Evolutionary conservation across 2,888 invertebrate genomes (phyloP), one percentile per base, ranked within the genome.

Genomic region (Linnaemya tessellans): DNA sequence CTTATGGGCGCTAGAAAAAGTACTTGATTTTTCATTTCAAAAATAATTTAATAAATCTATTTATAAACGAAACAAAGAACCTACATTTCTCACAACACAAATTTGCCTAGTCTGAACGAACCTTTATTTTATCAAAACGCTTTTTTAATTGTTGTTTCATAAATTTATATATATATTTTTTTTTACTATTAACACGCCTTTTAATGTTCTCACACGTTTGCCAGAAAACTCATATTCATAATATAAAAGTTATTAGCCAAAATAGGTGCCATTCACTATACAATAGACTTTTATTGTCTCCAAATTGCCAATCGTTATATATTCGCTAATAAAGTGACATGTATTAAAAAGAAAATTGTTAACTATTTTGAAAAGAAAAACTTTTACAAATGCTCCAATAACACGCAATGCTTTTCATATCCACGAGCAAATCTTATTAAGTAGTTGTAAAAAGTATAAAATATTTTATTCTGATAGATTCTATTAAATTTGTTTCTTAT

Each of bases 231-330:
- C n/a, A 35, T 46, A 58, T 60, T 49, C 18, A 51, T 51, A n/a
- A n/a, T n/a, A 43, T 64, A 7, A 38, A 13, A 79, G 3, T 51
- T 62, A 79, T 67, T 73, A 46, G 11, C 38, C 10, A 49, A 18
- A 73, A 49, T 58, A 58, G 43, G 49, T 67, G 46, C 49, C 67
- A 68, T 49, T 30, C 30, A 43, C 2, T 10, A 38, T 60, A 38
- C 83, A 73, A 84, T 84, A 73, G 35, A 84, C 68, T 79, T 84
- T 46, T 79, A 84, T 79, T 79, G 83, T 43, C 54, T 71, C 38
- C 35, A 58, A 78, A 77, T 73, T 83, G 78, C 18, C 78, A 78
- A 67, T 43, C 25, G 49, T 58, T 73, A 54, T 46, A 22, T 25
- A 56, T 54, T 54, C 58, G 65, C 25, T 41, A 68, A 54, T 62